Conservation (phyloP, 2,888 invertebrate species). For the Napeogenes sylphis region DNA sequence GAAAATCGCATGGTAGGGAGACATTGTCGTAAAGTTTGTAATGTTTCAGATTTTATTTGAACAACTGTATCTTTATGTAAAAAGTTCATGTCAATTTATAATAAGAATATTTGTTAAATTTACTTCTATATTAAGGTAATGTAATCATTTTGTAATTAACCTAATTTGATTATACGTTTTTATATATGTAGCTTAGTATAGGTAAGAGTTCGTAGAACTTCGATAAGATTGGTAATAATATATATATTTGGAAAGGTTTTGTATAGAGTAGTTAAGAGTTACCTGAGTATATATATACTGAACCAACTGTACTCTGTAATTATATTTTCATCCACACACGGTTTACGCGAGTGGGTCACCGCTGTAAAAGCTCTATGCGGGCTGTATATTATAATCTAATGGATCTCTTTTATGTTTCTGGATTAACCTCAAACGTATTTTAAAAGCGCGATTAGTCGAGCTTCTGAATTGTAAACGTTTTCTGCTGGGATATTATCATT, state of each 20-base stretch:
- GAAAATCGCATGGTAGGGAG: slow-evolving; percentile 27
- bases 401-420: background rate
- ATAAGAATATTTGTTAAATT: slow-evolving; percentile 4
- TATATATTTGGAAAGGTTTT: no score
- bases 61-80: slow-evolving; percentile 17
- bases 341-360: background rate
- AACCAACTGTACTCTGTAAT: no score
- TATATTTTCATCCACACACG: background rate
- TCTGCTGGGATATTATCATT: slow-evolving; percentile 3
- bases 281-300: no score
- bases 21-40: slow-evolving; percentile 26
- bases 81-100: slow-evolving; percentile 10
- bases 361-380: background rate
- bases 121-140: background rate
- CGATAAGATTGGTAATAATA: no score
- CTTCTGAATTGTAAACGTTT: slow-evolving; percentile 11
- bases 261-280: no score
- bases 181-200: no score
- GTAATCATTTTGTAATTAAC: no score
- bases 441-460: no score
- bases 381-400: background rate
- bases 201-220: no score
- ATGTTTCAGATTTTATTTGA: slow-evolving; percentile 24
- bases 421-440: no score
- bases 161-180: no score